A percentile compares a stretch with the other conserved stretches of the same genome.
Evolutionary conservation across 2,113 vertebrate species (phyloP).

Genomic region (Calidris pygmaea): DNA sequence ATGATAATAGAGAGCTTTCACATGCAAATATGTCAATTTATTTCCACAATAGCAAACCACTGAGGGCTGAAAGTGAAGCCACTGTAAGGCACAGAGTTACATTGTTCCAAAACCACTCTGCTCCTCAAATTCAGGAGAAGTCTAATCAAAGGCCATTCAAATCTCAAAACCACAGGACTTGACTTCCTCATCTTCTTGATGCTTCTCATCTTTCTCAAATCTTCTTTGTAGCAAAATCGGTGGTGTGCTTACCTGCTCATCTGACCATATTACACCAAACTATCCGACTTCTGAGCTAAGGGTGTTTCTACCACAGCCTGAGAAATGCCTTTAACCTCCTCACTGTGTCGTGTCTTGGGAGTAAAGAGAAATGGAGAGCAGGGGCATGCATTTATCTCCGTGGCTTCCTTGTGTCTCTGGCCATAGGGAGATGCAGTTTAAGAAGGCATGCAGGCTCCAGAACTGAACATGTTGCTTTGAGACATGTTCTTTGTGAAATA

Average conservation of each 20-base stretch:
- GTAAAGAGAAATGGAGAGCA: neutral
- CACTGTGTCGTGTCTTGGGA: neutral
- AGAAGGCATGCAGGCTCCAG: neutral
- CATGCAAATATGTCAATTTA: constrained; percentile 61
- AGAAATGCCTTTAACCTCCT: neutral
- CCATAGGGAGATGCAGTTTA: accelerated
- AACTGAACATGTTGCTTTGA: neutral
- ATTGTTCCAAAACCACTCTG: neutral
- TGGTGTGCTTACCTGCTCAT: neutral
- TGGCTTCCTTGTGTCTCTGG: neutral
- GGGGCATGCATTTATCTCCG: neutral
- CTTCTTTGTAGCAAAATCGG: neutral
- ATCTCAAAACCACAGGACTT: neutral
- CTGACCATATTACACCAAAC: neutral
- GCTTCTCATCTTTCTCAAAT: neutral
- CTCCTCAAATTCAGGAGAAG: neutral
- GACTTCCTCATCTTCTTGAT: neutral
- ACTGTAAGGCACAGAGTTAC: neutral
- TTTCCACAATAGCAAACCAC: constrained; percentile 5
- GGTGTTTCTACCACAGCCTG: neutral
- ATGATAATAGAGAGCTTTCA: constrained; percentile 40
- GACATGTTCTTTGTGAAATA: neutral
- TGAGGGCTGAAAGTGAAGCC: constrained; percentile 15
- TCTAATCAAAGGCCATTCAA: constrained; percentile 39
- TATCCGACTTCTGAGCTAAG: neutral